phyloP scores from a whole-genome alignment of 2,113 vertebrate genomes.

The Rhegmatorhina hoffmannsi region DNA sequence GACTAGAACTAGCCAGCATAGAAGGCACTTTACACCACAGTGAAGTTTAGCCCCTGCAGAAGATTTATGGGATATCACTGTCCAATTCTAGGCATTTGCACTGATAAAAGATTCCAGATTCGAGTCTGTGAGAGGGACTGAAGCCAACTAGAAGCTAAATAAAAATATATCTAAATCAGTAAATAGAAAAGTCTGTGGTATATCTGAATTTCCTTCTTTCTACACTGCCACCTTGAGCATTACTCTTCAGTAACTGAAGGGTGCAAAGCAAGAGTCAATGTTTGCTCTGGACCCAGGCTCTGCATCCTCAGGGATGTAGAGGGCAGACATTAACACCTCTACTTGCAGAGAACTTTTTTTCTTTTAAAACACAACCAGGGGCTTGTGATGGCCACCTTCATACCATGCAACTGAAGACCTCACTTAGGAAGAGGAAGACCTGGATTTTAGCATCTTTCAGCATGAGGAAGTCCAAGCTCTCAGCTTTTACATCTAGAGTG shows the following conservation, averaged over 20 bases:
- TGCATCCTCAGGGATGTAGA: not conserved
- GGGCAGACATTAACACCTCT: not conserved
- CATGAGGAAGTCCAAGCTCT: not conserved
- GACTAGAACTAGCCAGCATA: not conserved
- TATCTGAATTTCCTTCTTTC: not conserved
- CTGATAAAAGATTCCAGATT: not conserved
- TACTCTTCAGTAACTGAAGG: not conserved
- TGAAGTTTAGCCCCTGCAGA: not conserved
- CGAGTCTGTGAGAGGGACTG: not conserved
- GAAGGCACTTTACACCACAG: not conserved
- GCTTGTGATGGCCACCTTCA: not conserved
- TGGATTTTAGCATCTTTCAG: not conserved
- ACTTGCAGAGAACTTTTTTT: not conserved
- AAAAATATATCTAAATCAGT: not conserved
- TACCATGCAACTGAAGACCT: not conserved
- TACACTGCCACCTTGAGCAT: fast-evolving
- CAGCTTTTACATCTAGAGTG: not conserved
- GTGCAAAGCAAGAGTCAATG: not conserved
- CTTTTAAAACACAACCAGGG: not conserved
- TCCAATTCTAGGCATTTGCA: not conserved
- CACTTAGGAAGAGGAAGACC: not conserved
- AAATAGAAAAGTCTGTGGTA: not conserved
- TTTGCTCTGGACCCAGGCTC: not conserved
- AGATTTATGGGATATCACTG: not conserved
- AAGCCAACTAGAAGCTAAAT: not conserved